Evolutionary conservation across 2,113 vertebrate genomes (phyloP), one percentile per base, ranked within the genome.

Genomic region (Strix aluco): DNA sequence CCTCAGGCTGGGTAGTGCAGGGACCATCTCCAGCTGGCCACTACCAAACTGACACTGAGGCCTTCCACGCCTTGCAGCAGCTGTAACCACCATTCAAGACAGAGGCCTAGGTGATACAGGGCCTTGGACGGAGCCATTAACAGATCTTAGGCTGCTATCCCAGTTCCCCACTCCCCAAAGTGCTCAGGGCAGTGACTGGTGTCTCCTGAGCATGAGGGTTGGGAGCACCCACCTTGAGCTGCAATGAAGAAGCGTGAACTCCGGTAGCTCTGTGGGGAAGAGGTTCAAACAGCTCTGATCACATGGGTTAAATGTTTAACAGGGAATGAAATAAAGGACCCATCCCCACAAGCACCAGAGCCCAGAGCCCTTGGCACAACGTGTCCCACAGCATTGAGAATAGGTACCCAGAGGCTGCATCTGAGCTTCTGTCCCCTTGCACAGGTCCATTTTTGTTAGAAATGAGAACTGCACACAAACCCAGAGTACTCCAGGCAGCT

Each of bases 241-340:
- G 97, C 97, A 36, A 98, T 97, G 92, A 97, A 98, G 92, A 94
- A 96, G 10, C 4, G 44, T 10, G 94, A 94, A 74, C 92, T 94
- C 70, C 27, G 69, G 69, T 97, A 98, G 74, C 88, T 96, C 97
- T 98, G 96, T 57, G 30, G 36, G 63, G 22, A 6, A 86, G 63
- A 96, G 14, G 29, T 78, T 81, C 19, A 74, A 81, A 92, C 22
- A 85, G 29, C 4, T 84, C 40, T 2, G 2, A 51, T 75, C 47
- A 58, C 4, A 13, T 1, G 2, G 9, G 20, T 65, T 67, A 67
- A 72, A 74, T 3, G 0, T 44, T 79, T 58, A 88, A 51, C 10
- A 57, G 30, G 6, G 44, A 81, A 55, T 62, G 13, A 85, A 61
- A 65, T 4, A 44, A 30, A 84, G 18, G 12, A 27, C 49, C 18